These are phyloP conservation scores for Catharus bicknelli DNA, from an alignment of 2,113 vertebrate species.

Conservation along the genomic window DNA sequence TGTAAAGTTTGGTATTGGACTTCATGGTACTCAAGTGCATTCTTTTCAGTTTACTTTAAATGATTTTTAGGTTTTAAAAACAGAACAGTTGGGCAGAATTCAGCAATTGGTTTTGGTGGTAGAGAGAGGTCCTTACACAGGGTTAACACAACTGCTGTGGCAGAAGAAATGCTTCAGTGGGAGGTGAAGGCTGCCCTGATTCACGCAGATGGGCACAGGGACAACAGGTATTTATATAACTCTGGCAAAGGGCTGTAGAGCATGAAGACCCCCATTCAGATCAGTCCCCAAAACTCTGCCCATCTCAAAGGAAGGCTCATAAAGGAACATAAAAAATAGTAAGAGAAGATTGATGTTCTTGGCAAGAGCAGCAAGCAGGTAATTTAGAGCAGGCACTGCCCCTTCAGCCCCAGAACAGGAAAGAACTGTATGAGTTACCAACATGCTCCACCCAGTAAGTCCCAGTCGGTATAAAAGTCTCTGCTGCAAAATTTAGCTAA, in stretches of 20 bases:
- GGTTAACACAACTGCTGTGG: background rate
- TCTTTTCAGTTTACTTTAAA: background rate
- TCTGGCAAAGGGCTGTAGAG: background rate
- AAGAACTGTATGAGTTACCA: slow-evolving; percentile 40
- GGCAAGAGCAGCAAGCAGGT: slow-evolving; percentile 53
- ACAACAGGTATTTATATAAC: background rate
- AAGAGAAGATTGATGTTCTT: slow-evolving; percentile 34
- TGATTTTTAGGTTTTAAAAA: background rate
- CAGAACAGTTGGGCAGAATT: background rate
- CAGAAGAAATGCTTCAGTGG: background rate
- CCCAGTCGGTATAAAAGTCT: slow-evolving; percentile 62
- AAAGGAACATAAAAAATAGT: slow-evolving; percentile 5
- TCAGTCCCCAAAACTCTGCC: background rate
- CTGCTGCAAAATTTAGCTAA: slow-evolving; percentile 74
- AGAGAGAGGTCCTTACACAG: background rate
- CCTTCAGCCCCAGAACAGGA: slow-evolving; percentile 58
- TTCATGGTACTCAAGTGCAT: background rate
- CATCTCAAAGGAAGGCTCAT: slow-evolving; percentile 7
- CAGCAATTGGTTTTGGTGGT: background rate
- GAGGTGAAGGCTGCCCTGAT: background rate
- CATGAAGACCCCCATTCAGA: slow-evolving; percentile 46
- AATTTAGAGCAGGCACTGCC: slow-evolving; percentile 62
- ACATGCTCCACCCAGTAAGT: slow-evolving; percentile 43
- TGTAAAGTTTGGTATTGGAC: background rate
- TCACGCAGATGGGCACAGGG: accelerated